Base-by-base conservation (phyloP, 1,140 invertebrate species). In the Drosophila ogumai region DNA sequence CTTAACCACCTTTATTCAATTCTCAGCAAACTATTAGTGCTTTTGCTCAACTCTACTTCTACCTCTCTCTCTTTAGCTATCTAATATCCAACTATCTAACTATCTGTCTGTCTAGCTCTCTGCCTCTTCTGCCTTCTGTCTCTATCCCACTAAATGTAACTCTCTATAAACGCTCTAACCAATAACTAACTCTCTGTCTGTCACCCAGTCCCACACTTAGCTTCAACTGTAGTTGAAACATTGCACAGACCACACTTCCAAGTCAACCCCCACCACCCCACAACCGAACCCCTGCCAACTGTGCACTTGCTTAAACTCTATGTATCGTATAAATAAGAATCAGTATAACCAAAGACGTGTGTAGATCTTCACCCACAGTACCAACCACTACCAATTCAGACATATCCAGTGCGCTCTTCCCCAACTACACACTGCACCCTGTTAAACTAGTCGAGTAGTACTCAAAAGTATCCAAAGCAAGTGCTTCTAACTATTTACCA, bases 11-110 rank as follows among this genome's bases (percentile, higher is more conserved):
- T 88, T 74, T 90, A 85, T 88, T 90, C 75, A 54, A 68, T 50
- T 75, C 79, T 75, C 71, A 64, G 69, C 69, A 79, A 69, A 88
- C 52, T 78, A 69, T 78, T 91, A 86, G 87, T 68, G 84, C 84
- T 88, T 88, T 84, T 84, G 85, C 84, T 88, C 84, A 78, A 80
- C 77, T 82, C 85, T 90, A 71, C 69, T 79, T 82, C 82, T 86
- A 81, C 31, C 31, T 76, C 79, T 86, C 52, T 65, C 38, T 68
- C 43, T 88, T 38, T 82, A 38, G 69, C 32, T 85, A 38, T 67
- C 60, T 67, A 52, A 64, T 61, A 38, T 69, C 41, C 17, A 56
- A 34, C 50, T 73, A 57, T 75, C 59, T 40, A 40, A 40, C 52
- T 55, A 55, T 63, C 38, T 68, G 57, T 82, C 34, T 82, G 57